phyloP scores from a whole-genome alignment of 2,797 vertebrate species.

The Tinamus major region DNA sequence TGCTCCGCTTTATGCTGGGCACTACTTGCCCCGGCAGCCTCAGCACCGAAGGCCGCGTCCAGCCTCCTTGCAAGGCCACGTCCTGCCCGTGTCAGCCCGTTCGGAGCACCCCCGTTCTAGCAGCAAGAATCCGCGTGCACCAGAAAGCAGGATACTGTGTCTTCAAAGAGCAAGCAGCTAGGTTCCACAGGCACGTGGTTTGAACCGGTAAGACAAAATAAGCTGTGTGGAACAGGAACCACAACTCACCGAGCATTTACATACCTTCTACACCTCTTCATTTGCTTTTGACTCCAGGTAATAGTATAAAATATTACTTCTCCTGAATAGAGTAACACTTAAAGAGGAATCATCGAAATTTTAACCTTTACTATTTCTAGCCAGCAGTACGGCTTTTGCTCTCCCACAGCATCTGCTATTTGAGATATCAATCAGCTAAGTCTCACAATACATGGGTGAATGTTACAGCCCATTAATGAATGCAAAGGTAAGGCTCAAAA shows the following conservation, averaged over 20 bases:
- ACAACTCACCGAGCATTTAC: background rate
- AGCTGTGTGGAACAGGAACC: background rate
- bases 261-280: background rate
- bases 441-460: background rate
- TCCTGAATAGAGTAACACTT: background rate
- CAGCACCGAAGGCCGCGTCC: background rate
- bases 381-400: background rate
- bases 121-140: background rate
- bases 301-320: background rate
- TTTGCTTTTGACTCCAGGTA: background rate
- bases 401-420: slow-evolving; percentile 11
- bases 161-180: background rate
- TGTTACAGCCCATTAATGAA: slow-evolving; percentile 20
- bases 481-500: slow-evolving; percentile 37
- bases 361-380: background rate
- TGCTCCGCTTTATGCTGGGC: background rate
- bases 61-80: background rate
- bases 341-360: background rate
- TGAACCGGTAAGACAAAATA: background rate
- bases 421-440: background rate
- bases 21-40: background rate
- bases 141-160: background rate
- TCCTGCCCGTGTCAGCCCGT: background rate
- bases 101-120: background rate
- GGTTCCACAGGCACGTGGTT: background rate